phyloP scores from a whole-genome alignment of 2,888 invertebrate species.

The Drosophila acutilabella region DNA sequence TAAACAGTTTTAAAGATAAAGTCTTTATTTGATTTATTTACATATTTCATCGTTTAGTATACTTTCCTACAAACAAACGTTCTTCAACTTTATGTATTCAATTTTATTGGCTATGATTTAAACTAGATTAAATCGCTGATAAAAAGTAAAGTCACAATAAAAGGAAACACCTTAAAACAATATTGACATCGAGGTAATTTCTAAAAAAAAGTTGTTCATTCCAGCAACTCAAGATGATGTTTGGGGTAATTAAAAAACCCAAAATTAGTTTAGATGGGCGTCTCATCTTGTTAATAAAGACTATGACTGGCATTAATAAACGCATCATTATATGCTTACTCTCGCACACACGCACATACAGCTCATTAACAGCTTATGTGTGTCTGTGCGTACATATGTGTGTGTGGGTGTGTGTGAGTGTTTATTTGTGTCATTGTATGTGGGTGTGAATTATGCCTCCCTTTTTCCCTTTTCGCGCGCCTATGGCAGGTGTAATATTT shows the following conservation, averaged over 20 bases:
- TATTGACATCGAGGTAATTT: too few relatives aligned
- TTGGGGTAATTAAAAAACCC: slow-evolving; percentile 56
- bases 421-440: slow-evolving; percentile 50
- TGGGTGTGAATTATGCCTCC: slow-evolving; percentile 51
- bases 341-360: slow-evolving; percentile 22
- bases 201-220: neutral
- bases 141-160: too few relatives aligned
- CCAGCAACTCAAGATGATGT: slow-evolving; percentile 40
- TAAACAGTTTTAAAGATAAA: too few relatives aligned
- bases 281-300: slow-evolving; percentile 67
- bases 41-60: too few relatives aligned
- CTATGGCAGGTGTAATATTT: slow-evolving; percentile 81
- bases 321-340: slow-evolving; percentile 59
- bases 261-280: slow-evolving; percentile 61
- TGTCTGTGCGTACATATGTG: slow-evolving; percentile 26
- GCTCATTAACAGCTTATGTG: slow-evolving; percentile 39
- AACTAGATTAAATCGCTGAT: too few relatives aligned
- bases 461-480: slow-evolving; percentile 27
- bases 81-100: too few relatives aligned
- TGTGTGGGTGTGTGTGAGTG: slow-evolving; percentile 43
- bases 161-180: too few relatives aligned
- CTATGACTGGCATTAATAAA: slow-evolving; percentile 70
- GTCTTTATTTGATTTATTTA: too few relatives aligned
- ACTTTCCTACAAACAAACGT: too few relatives aligned
- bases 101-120: too few relatives aligned